Evolutionary conservation across 2,888 invertebrate species (phyloP).

Genomic region (Dromius quadrimaculatus): DNA sequence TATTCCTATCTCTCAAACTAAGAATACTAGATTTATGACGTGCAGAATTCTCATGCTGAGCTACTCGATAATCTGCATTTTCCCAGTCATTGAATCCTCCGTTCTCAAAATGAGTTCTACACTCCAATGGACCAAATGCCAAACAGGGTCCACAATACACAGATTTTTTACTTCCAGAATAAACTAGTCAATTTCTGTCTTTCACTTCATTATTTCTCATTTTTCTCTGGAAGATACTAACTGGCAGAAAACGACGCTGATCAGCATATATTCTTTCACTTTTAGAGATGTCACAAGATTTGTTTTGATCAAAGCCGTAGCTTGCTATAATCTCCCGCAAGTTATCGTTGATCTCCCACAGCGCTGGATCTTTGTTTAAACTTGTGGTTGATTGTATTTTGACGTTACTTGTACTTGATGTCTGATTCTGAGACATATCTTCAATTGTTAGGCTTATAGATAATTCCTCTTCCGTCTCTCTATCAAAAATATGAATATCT

Average conservation of each 20-base stretch:
- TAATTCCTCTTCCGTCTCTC: background rate
- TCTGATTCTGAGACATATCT: constrained; percentile 54
- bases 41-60: constrained; percentile 56
- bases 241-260: constrained; percentile 54
- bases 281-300: no score
- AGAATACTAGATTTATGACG: constrained; percentile 55
- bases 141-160: constrained; percentile 53
- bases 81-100: constrained; percentile 58
- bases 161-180: constrained; percentile 52
- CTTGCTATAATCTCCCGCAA: constrained; percentile 55
- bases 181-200: constrained; percentile 47
- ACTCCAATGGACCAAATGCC: constrained; percentile 53
- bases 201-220: constrained; percentile 52
- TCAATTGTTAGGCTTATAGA: constrained; percentile 53
- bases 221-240: constrained; percentile 53
- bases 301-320: no score
- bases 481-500: no score
- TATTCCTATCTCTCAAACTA: constrained; percentile 51
- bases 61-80: constrained; percentile 54
- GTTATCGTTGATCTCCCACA: constrained; percentile 54
- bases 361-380: constrained; percentile 55
- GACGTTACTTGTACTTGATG: constrained; percentile 48
- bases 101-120: constrained; percentile 54
- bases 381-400: constrained; percentile 51
- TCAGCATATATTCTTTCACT: constrained; percentile 51